A percentile compares a stretch with the other conserved stretches of the same genome.
Evolutionary conservation across 2,797 vertebrate species (phyloP).

Genomic region (Varecia variegata): DNA sequence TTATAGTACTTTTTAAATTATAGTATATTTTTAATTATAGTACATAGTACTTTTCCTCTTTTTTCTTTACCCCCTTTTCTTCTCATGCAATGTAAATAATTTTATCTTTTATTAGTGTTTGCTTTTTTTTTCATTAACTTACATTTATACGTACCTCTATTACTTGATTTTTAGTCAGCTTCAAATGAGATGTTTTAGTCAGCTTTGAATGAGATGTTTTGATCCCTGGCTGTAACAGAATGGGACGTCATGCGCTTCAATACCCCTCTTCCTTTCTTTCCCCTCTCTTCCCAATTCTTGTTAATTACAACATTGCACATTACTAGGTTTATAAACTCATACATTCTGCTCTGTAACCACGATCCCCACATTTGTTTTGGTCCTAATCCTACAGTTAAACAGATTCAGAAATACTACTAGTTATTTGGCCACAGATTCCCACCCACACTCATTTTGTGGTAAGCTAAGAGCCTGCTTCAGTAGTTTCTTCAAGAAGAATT

Average conservation of each 20-base stretch:
- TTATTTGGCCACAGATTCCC: background rate
- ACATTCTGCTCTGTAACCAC: background rate
- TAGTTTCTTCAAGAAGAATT: background rate
- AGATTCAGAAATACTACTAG: background rate
- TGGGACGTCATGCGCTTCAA: background rate
- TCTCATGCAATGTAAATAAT: background rate
- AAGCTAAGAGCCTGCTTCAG: background rate
- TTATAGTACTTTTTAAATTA: too few species aligned
- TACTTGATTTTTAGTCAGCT: background rate
- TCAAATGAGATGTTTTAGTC: background rate
- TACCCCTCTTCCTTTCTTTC: background rate
- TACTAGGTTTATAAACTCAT: background rate
- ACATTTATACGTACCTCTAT: background rate
- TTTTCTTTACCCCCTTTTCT: background rate
- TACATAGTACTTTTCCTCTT: background rate
- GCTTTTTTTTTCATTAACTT: background rate
- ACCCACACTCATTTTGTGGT: background rate
- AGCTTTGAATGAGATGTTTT: background rate
- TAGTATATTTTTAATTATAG: too few species aligned
- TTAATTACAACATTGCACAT: background rate
- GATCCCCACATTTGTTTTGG: background rate
- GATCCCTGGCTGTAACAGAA: background rate
- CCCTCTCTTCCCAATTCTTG: background rate
- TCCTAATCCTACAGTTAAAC: background rate
- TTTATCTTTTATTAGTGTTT: background rate